Base-by-base conservation (phyloP, 2,888 invertebrate genomes). In the Napeogenes inachia region DNA sequence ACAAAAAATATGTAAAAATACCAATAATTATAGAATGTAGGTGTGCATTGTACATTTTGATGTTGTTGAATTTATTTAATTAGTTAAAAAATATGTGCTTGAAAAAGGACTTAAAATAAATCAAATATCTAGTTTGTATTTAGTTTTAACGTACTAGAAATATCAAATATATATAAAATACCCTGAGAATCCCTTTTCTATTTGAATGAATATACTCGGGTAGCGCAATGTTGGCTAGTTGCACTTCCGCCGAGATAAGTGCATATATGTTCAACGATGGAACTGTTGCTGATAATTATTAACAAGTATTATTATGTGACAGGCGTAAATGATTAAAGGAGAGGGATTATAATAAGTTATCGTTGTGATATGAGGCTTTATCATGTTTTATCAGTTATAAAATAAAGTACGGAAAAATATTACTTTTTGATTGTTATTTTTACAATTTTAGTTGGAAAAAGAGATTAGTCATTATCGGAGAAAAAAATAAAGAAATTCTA, bases 301-400 rank as follows among this genome's bases (percentile, higher is more conserved):
- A 38, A 55, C 42, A 57, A 13, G 21, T 50, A 38, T 42, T 42
- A 10, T 42, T 10, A 10, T 42, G 58, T 58, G 58, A 59, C 60
- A 68, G 73, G 74, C 77, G 76, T 74, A 60, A 64, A 70, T 75
- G 75, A 79, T 79, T 77, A 77, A 73, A 77, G 75, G 74, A 75
- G 71, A 69, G 74, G 73, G 79, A 81, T 83, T 80, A 79, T 55
- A 60, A 59, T 65, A 66, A 66, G 66, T 71, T 81, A 82, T 79
- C 83, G 64, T 66, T 46, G 57, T 66, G 78, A 80, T 81, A 81
- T 60, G 61, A 64, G 62, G 57, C 65, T 62, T 61, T 81, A 81
- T 80, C 78, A 72, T 74, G 76, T 77, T 65, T 74, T 84, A 81
- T 84, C 85, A 75, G 74, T 76, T 62, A 69, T 68, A 66, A 73